A percentile compares a stretch with the other conserved stretches of the same genome.
Conservation (phyloP, 2,888 invertebrate species). For the Anagyrus pseudococci region DNA sequence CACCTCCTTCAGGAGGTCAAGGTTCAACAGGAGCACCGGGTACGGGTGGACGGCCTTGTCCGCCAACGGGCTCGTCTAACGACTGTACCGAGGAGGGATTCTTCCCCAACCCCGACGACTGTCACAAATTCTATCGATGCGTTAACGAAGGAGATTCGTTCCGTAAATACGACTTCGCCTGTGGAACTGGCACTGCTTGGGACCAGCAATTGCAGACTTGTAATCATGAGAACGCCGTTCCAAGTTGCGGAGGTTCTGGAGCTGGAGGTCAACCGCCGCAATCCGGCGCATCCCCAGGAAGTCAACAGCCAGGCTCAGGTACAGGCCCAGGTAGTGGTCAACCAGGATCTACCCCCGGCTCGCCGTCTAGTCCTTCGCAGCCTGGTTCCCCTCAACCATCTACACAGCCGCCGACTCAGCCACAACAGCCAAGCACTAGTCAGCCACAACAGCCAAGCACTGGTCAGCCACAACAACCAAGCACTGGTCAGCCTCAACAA, state of each 20-base stretch:
- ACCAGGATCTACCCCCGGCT: constrained; percentile 5
- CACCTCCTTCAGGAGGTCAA: constrained; percentile 4
- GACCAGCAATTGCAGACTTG: constrained; percentile 70
- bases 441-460: no score
- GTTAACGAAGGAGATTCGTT: constrained; percentile 67
- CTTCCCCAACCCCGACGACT: constrained; percentile 71
- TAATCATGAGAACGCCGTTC: constrained; percentile 67
- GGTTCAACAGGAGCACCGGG: constrained; percentile 12
- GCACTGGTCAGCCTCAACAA: no score
- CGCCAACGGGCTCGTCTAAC: constrained; percentile 24
- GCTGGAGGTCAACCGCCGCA: constrained; percentile 9
- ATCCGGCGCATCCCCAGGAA: constrained; percentile 7
- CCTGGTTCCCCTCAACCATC: constrained; percentile 9
- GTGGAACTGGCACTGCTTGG: constrained; percentile 74
- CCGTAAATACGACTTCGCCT: constrained; percentile 68
- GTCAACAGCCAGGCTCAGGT: constrained; percentile 15
- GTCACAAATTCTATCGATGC: constrained; percentile 79
- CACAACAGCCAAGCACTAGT: no score
- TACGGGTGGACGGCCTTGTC: constrained; percentile 26
- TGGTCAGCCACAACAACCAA: no score
- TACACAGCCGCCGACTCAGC: not conserved
- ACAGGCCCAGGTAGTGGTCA: constrained; percentile 2
- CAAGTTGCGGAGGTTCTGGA: constrained; percentile 43
- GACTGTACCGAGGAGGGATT: constrained; percentile 68
- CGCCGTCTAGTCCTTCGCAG: not conserved